phyloP scores from a whole-genome alignment of 2,888 invertebrate species.

The Liodrosophila aerea region DNA sequence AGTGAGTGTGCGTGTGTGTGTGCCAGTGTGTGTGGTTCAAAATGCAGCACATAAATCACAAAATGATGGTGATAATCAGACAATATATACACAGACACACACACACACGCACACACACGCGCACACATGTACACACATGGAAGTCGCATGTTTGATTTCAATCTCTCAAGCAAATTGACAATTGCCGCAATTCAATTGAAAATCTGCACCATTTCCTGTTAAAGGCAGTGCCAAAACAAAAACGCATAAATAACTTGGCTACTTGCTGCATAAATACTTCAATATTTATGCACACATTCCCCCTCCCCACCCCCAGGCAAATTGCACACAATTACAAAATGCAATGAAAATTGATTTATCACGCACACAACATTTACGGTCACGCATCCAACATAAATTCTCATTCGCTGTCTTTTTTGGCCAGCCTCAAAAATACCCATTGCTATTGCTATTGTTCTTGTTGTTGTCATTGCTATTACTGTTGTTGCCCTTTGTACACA shows the following conservation, averaged over 20 bases:
- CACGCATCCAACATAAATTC: slow-evolving; percentile 73
- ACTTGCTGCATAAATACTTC: slow-evolving; percentile 59
- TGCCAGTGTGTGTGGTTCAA: slow-evolving; percentile 40
- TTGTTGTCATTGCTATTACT: slow-evolving; percentile 50
- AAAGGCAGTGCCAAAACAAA: slow-evolving; percentile 39
- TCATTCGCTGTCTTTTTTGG: slow-evolving; percentile 71
- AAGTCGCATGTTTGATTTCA: slow-evolving; percentile 42
- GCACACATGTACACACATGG: slow-evolving; percentile 11
- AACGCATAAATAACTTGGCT: slow-evolving; percentile 56
- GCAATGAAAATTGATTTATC: slow-evolving; percentile 76
- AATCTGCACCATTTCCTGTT: slow-evolving; percentile 62
- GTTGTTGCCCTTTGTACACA: slow-evolving; percentile 40
- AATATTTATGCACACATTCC: slow-evolving; percentile 50
- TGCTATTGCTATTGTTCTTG: slow-evolving; percentile 22
- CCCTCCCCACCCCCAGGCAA: slow-evolving; percentile 23
- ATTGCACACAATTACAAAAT: slow-evolving; percentile 73
- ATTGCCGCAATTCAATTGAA: slow-evolving; percentile 67
- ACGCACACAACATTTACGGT: slow-evolving; percentile 73
- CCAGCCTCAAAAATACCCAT: slow-evolving; percentile 30
- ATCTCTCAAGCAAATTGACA: slow-evolving; percentile 72
- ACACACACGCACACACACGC: slow-evolving; percentile 15
- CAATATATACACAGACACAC: slow-evolving; percentile 21
- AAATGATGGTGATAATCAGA: slow-evolving; percentile 60
- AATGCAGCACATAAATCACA: slow-evolving; percentile 68
- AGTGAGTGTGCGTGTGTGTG: slow-evolving; percentile 24